A percentile compares a stretch with the other conserved stretches of the same genome.
Evolutionary conservation across 2,113 vertebrate species (phyloP).

Genomic region (Pedetes capensis): DNA sequence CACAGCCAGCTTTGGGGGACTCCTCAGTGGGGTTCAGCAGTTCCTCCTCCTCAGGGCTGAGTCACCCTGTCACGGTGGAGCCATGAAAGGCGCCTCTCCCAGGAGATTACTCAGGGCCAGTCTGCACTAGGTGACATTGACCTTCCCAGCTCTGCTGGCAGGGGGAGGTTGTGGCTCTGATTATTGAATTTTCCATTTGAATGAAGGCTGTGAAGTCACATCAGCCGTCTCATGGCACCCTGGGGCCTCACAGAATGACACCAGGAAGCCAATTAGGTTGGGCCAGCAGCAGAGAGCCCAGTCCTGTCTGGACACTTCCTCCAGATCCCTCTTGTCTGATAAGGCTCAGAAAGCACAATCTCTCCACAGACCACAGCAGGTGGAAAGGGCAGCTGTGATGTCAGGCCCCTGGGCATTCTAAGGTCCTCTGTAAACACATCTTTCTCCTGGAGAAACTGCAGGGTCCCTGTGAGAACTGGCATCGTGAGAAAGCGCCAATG

Average conservation of each 20-base stretch:
- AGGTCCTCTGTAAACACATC: fast-evolving
- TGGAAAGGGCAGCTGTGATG: fast-evolving
- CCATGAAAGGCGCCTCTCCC: background rate
- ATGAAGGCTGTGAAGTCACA: background rate
- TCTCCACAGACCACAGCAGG: fast-evolving
- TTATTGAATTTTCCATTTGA: background rate
- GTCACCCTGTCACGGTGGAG: fast-evolving
- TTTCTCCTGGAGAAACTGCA: background rate
- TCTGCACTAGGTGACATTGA: background rate
- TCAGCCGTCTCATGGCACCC: too few relatives aligned
- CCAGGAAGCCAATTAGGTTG: background rate
- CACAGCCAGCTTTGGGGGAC: background rate
- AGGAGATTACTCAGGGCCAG: background rate
- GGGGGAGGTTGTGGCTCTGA: fast-evolving
- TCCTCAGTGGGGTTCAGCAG: too few relatives aligned
- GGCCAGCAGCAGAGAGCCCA: fast-evolving
- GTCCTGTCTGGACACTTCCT: fast-evolving
- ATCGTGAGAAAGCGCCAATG: fast-evolving
- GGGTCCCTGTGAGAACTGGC: fast-evolving
- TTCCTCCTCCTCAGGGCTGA: fast-evolving
- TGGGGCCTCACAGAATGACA: background rate
- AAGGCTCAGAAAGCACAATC: background rate
- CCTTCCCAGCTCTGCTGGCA: background rate
- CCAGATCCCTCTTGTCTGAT: background rate
- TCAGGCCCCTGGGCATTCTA: too few relatives aligned